Conservation (phyloP, 2,888 invertebrate genomes). For the Trissolcus brochymenae region DNA sequence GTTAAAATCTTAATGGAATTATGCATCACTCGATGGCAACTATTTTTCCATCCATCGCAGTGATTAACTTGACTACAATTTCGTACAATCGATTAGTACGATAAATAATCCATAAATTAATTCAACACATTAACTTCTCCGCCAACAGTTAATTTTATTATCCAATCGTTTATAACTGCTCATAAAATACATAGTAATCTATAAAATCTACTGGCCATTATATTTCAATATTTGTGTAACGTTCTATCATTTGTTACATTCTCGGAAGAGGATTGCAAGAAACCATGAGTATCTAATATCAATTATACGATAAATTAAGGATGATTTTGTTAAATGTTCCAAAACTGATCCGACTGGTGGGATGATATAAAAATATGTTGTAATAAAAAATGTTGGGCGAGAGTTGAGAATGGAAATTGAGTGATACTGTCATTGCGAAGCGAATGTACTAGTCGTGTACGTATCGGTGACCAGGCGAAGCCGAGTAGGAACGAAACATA, state of each 20-base stretch:
- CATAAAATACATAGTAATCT: slow-evolving; percentile 22
- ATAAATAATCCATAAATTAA: slow-evolving; percentile 34
- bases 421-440: slow-evolving; percentile 44
- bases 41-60: background rate
- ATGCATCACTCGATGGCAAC: too few relatives aligned
- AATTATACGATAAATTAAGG: slow-evolving; percentile 39
- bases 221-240: slow-evolving; percentile 43
- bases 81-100: slow-evolving; percentile 1
- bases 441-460: slow-evolving; percentile 31
- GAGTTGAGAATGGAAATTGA: slow-evolving; percentile 38
- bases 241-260: slow-evolving; percentile 41
- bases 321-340: slow-evolving; percentile 17
- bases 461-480: slow-evolving; percentile 55
- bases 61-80: slow-evolving; percentile 11
- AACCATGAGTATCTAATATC: slow-evolving; percentile 4
- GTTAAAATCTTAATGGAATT: too few relatives aligned
- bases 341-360: background rate
- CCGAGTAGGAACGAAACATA: slow-evolving; percentile 55
- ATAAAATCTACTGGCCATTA: slow-evolving; percentile 26
- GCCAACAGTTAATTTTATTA: slow-evolving; percentile 27
- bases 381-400: background rate
- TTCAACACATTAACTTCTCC: slow-evolving; percentile 27
- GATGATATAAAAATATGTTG: background rate
- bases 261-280: slow-evolving; percentile 4
- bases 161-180: slow-evolving; percentile 19